phyloP scores from a whole-genome alignment of 1,140 invertebrate genomes.

The Coboldia fuscipes region DNA sequence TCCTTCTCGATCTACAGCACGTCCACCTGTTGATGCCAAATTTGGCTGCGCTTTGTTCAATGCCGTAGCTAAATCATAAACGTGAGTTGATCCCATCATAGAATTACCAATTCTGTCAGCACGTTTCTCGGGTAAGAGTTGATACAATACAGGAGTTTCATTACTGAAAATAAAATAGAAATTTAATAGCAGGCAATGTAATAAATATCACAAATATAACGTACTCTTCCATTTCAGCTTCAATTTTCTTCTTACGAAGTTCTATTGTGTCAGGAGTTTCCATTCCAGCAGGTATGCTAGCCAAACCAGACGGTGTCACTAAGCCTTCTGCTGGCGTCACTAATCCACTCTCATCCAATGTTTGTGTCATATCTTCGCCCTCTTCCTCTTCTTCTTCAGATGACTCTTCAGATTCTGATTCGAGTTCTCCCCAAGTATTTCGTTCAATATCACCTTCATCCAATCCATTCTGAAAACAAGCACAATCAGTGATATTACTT shows the following conservation, averaged over 20 bases:
- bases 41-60: conserved; percentile 30
- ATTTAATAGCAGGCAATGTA: conserved; percentile 2
- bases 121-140: conserved; percentile 85
- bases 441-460: conserved; percentile 84
- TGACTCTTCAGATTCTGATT: conserved; percentile 86
- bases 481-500: conserved; percentile 9
- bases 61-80: conserved; percentile 69
- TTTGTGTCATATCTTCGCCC: conserved; percentile 44
- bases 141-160: conserved; percentile 79
- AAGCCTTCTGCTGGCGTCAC: conserved; percentile 71
- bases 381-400: conserved; percentile 67
- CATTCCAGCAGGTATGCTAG: conserved; percentile 83
- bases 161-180: conserved; percentile 27
- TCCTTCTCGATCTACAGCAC: conserved; percentile 29
- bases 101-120: conserved; percentile 71
- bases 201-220: conserved; percentile 6
- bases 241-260: conserved; percentile 89
- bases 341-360: conserved; percentile 41
- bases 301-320: conserved; percentile 86
- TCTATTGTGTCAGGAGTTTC: conserved; percentile 98
- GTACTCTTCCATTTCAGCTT: conserved; percentile 89
- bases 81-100: conserved; percentile 98
- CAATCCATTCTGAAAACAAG: conserved; percentile 29
- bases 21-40: conserved; percentile 19
- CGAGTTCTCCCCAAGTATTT: conserved; percentile 91